A percentile compares a stretch with the other conserved stretches of the same genome.
These are phyloP conservation scores for Geopemphigus sp. DNA, from an alignment of 1,140 invertebrate genomes.

Conservation along the genomic window DNA sequence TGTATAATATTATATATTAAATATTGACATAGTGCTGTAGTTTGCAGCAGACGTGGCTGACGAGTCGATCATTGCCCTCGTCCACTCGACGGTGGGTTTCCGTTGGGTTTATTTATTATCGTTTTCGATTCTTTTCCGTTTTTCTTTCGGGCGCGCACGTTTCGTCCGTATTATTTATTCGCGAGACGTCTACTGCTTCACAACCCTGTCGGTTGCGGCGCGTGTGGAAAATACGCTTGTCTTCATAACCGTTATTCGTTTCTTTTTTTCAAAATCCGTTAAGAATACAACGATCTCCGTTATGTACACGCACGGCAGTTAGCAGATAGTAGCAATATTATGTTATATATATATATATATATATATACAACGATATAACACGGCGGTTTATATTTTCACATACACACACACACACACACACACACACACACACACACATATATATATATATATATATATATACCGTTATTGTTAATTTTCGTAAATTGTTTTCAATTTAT, in stretches of 20 bases:
- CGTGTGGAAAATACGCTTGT: not conserved
- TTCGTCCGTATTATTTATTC: not conserved
- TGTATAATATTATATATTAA: not conserved
- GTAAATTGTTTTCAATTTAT: not conserved
- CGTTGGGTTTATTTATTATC: not conserved
- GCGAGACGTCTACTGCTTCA: not conserved
- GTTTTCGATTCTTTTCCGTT: not conserved
- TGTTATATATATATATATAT: not conserved
- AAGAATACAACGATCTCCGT: not conserved
- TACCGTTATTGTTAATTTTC: not conserved
- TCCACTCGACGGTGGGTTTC: not conserved
- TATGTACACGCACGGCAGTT: not conserved
- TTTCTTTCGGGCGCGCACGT: not conserved
- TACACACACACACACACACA: too few species aligned
- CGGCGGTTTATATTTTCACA: too few species aligned
- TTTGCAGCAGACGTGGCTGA: not conserved
- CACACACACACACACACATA: too few species aligned
- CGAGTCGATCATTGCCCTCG: not conserved
- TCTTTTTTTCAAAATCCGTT: not conserved
- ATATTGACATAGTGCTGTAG: too few species aligned
- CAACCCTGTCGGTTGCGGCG: not conserved
- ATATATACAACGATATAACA: too few species aligned
- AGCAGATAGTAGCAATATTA: not conserved
- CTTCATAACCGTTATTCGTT: not conserved
- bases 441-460: not conserved